These are phyloP conservation scores for Mythimna loreyi DNA, from an alignment of 2,888 invertebrate species.

Conservation along the genomic window DNA sequence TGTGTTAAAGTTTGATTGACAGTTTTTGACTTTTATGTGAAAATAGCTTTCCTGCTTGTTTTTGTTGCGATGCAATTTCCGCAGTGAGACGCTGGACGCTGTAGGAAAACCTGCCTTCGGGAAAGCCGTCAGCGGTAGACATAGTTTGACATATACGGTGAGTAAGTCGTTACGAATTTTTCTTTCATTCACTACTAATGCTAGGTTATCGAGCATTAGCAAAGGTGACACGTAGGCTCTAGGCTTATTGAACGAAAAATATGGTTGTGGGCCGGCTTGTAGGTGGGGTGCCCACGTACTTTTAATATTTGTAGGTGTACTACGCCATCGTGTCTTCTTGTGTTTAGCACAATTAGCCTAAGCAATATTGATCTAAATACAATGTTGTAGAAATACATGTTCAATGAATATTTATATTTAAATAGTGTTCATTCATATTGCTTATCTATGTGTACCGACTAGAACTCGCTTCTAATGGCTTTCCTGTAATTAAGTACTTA, in stretches of 20 bases:
- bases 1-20: slow-evolving; percentile 72
- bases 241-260: slow-evolving; percentile 81
- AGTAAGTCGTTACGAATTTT: slow-evolving; percentile 81
- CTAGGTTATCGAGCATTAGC: slow-evolving; percentile 73
- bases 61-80: slow-evolving; percentile 69
- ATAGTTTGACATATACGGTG: slow-evolving; percentile 83
- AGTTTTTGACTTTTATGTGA: slow-evolving; percentile 71
- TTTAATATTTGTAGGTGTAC: slow-evolving; percentile 83
- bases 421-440: slow-evolving; percentile 55
- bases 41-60: slow-evolving; percentile 55
- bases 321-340: slow-evolving; percentile 79
- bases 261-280: slow-evolving; percentile 84
- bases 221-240: slow-evolving; percentile 84
- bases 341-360: slow-evolving; percentile 71
- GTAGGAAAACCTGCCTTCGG: slow-evolving; percentile 74
- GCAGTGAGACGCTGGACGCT: slow-evolving; percentile 67
- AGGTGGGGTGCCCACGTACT: slow-evolving; percentile 88
- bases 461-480: slow-evolving; percentile 64
- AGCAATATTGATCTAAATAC: slow-evolving; percentile 32
- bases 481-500: slow-evolving; percentile 67
- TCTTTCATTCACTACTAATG: slow-evolving; percentile 71
- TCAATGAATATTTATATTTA: slow-evolving; percentile 32
- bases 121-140: slow-evolving; percentile 79
- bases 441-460: slow-evolving; percentile 62
- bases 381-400: slow-evolving; percentile 11